Evolutionary conservation across 2,888 invertebrate species (phyloP), one percentile per base, ranked within the genome.

Genomic region (Ectemnius continuus): DNA sequence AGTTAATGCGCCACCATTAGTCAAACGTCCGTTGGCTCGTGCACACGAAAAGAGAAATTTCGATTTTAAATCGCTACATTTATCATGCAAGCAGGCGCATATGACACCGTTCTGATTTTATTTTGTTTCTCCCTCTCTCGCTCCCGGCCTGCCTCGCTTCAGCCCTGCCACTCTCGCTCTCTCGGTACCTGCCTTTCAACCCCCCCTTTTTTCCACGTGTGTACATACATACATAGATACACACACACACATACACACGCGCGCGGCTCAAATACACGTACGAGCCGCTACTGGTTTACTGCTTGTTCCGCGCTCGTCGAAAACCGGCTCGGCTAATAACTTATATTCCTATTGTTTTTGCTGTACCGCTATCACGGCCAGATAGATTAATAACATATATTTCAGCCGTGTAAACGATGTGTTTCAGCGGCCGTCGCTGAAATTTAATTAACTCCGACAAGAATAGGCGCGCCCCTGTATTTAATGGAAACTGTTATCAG

Each of bases 21-120:
- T 91, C 90, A 91, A 89, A 89, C 90, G 89, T 89, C 89, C 85
- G 83, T 36, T 36, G 85, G 81, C 81, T 85, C 86, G 86, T 88
- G 90, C 88, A 89, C 90, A 88, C 88, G 90, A 89, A 90, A 83
- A 90, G 90, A 90, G 89, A 90, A 90, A 88, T 91, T 90, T 88
- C 90, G 89, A 90, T 90, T 91, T 91, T 91, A 91, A 91, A 91
- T 90, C 90, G 90, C 89, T 89, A 91, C 90, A 91, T 91, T 91
- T 90, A 90, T 91, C 90, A 91, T 90, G 90, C 90, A 90, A 90
- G 90, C 90, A 90, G 90, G 89, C 90, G 88, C 89, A 85, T 89
- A 86, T 90, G 90, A 90, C 90, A 90, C 88, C 88, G 85, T 89
- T 89, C 88, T 90, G 87, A 90, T 90, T 90, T 90, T 88, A 90